These are phyloP conservation scores for Bombylius major DNA, from an alignment of 2,888 invertebrate genomes.

Conservation along the genomic window DNA sequence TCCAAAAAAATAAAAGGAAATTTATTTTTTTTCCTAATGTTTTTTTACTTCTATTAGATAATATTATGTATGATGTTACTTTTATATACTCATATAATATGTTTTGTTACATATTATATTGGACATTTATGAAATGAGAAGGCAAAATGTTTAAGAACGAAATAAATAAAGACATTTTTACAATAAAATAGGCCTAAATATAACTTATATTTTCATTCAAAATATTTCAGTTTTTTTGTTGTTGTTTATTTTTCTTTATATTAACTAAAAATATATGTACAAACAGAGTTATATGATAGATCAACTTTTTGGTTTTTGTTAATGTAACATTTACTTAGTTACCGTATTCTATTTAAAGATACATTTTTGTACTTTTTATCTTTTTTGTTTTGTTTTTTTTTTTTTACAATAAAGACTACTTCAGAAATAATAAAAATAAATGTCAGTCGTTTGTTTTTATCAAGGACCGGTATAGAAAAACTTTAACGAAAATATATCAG, in stretches of 20 bases:
- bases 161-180: conserved; percentile 13
- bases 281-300: too few relatives aligned
- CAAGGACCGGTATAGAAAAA: conserved; percentile 18
- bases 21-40: too few relatives aligned
- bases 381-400: neutral
- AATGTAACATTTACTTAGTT: too few relatives aligned
- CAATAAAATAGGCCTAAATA: conserved; percentile 6
- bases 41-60: too few relatives aligned
- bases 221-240: neutral
- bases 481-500: neutral
- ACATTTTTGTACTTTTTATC: neutral
- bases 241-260: neutral
- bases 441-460: conserved; percentile 38
- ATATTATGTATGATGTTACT: too few relatives aligned
- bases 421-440: conserved; percentile 37
- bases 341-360: neutral
- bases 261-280: too few relatives aligned
- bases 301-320: too few relatives aligned
- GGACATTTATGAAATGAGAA: neutral
- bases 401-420: conserved; percentile 8
- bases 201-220: neutral
- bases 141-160: neutral
- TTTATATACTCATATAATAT: too few relatives aligned
- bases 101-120: too few relatives aligned
- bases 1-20: too few relatives aligned